Evolutionary conservation across 2,888 invertebrate genomes (phyloP), one percentile per base, ranked within the genome.

Genomic region (Teleiodes luculella): DNA sequence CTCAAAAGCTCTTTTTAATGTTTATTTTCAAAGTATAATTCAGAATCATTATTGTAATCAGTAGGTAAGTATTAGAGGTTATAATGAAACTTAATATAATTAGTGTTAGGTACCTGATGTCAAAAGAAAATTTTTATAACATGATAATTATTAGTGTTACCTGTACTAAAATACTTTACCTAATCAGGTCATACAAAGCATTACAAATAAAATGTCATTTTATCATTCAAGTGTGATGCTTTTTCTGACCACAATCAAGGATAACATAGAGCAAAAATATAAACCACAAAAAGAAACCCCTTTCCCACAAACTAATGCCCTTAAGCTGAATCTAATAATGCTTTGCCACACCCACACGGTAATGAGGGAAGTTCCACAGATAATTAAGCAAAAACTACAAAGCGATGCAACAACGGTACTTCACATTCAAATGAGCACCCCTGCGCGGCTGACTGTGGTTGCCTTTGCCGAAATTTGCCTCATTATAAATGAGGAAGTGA

Each of bases 311-410:
- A 51, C 63, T 61, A 76, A 83, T 81, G 79, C 82, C 86, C 86
- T 79, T 76, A 83, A 87, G 86, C 85, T 71, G 76, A 74, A 78
- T 81, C 76, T 85, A 86, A 85, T 80, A 83, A 82, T 62, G 62
- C 65, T 35, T n/a, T 41, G 39, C 18, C 78, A 76, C 78, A 72
- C 80, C 81, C 76, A 67, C 59, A 53, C 59, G 59, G 63, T 81
- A 81, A 84, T 80, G 84, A 86, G 73, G 69, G 71, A 30, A 18
- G 4, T 37, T 31, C 41, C 70, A 75, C 70, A 74, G 76, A 80
- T 80, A 86, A 87, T 86, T 86, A 83, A 77, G 74, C 80, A 83
- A 82, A 83, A 83, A 87, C 84, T 86, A 86, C 84, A 83, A 86
- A 86, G 86, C 65, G 64, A 67, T 77, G 80, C 72, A 67, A 11